Evolutionary conservation across 2,113 vertebrate species (phyloP), one percentile per base, ranked within the genome.

Genomic region (Calidris pugnax): DNA sequence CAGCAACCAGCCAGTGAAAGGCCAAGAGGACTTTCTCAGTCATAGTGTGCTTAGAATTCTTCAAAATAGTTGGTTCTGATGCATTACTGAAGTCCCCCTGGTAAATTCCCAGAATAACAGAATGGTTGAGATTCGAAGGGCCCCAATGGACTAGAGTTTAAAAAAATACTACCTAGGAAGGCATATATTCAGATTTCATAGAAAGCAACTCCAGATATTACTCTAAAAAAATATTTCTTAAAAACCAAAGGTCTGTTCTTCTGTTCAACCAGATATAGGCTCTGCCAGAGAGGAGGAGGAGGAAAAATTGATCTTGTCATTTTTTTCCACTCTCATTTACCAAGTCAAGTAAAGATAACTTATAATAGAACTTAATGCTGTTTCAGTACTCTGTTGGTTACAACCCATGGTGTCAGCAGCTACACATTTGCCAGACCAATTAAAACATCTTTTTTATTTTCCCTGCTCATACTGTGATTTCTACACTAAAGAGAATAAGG

Each of bases 181-280:
- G 60, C 55, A 94, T 85, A 57, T 73, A 94, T 74, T 95, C 75
- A 93, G 85, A 62, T 95, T 89, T 84, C 69, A 64, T 72, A 89
- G 56, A 35, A 92, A 90, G 67, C 14, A 96, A 32, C 79, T 94
- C 37, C 57, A 79, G 56, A 69, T 28, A 28, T 7, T 66, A 28
- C 4, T 67, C 28, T 47, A 30, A 73, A 81, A 69, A 41, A 30
- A 12, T 39, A 21, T 23, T 41, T 41, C 12, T 26, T 47, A 24
- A 84, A 85, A 79, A 62, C 1, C 8, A 22, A 51, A 62, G 12
- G 12, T 21, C 4, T 64, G 14, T 35, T 50, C 77, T 59, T 59
- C 24, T 50, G 30, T 55, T 71, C 60, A 56, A 33, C 5, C 28
- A 79, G 28, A 21, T 22, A 23, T 6, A 62, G 3, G 4, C 9